Evolutionary conservation across 2,113 vertebrate genomes (phyloP).

Genomic region (Callipepla californica): DNA sequence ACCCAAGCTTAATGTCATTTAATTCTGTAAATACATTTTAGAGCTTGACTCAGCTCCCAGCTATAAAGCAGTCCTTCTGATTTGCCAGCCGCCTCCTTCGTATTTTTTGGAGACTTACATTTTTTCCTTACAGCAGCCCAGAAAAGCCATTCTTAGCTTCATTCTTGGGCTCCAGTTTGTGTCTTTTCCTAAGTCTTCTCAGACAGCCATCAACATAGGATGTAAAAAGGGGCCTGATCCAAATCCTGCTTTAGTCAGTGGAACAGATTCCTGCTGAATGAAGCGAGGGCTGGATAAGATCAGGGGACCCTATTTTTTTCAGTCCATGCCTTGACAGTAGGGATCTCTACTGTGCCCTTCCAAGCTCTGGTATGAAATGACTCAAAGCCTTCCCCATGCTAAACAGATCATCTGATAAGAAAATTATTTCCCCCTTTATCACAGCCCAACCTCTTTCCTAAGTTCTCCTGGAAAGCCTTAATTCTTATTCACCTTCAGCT

Average conservation of each 20-base stretch:
- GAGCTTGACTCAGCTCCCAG: constrained; percentile 25
- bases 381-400: constrained; percentile 11
- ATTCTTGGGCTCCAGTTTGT: constrained; percentile 16
- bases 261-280: constrained; percentile 52
- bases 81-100: constrained; percentile 21
- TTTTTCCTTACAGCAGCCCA: constrained; percentile 35
- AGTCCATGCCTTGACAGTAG: constrained; percentile 32
- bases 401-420: constrained; percentile 29
- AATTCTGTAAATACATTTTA: neutral
- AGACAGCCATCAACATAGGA: constrained; percentile 30
- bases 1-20: constrained; percentile 25
- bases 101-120: neutral
- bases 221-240: constrained; percentile 34
- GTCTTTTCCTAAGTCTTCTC: constrained; percentile 17
- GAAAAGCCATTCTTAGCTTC: constrained; percentile 21
- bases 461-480: neutral
- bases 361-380: constrained; percentile 34
- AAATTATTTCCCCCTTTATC: neutral
- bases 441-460: neutral
- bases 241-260: constrained; percentile 23
- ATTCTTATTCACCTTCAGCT: neutral
- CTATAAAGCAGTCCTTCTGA: constrained; percentile 1
- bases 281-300: constrained; percentile 45
- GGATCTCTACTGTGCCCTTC: constrained; percentile 1
- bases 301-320: constrained; percentile 13